Base-by-base conservation (phyloP, 2,797 vertebrate genomes). In the Pogonophryne albipinna region DNA sequence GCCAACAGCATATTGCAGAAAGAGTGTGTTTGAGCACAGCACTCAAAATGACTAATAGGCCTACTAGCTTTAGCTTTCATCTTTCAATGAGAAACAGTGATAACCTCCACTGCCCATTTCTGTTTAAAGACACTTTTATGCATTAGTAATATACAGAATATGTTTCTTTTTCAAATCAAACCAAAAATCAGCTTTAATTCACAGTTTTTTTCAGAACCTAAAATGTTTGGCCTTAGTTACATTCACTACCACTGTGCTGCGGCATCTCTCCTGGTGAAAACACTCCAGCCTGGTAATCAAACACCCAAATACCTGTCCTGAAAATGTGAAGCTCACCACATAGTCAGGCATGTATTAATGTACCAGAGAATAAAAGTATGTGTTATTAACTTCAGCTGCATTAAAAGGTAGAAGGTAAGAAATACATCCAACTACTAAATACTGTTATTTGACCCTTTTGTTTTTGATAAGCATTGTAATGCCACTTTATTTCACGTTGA, bases 41-140 rank as follows among this genome's bases (percentile, higher is more conserved):
- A 77, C 74, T 83, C 66, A 62, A 53, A 76, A 27, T 41, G 70
- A 87, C 78, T 75, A n/a, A n/a, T n/a, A n/a, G n/a, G n/a, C n/a
- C n/a, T n/a, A 55, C 14, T 71, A 63, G 58, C 55, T 17, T 51
- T 31, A 44, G 69, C 76, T 84, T 72, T 85, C 34, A 76, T 82
- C 42, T 63, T 77, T 45, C 14, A 65, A 23, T 67, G 17, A 50
- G 4, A 79, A 78, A 66, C 45, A 70, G 19, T 38, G 57, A 76
- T 47, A 51, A 50, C 51, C 60, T 67, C 72, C 53, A 67, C 63
- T 53, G 14, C 55, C 57, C 47, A 20, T 8, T 51, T 64, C 60
- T 61, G 77, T 60, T 60, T 17, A 58, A 83, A 72, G 52, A 19
- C 74, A 66, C 9, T 58, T 64, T 15, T 83, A 82, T 86, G 77